Evolutionary conservation across 35 echinoderm and acorn worm species (phyloP).

Genomic region (Stichopus chloronotus): DNA sequence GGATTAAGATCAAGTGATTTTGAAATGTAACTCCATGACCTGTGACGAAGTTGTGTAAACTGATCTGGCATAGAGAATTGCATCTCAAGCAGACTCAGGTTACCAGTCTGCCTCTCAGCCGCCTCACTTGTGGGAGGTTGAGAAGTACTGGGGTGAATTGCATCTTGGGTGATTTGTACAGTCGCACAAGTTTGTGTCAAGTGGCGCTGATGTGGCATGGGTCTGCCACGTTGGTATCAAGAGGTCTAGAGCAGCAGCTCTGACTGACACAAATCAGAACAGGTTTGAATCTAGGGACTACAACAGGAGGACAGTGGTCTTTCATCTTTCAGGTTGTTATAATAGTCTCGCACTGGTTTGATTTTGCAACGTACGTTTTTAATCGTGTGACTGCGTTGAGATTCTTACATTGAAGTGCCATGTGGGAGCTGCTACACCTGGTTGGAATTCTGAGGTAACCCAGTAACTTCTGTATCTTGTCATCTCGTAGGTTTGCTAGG

Average conservation of each 20-base stretch:
- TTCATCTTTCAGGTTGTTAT: neutral
- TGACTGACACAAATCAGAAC: neutral
- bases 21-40: neutral
- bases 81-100: conserved; percentile 16
- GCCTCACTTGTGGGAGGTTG: conserved; percentile 34
- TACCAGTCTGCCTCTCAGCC: neutral
- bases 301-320: neutral
- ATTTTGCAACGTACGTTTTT: neutral
- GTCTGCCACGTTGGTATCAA: neutral
- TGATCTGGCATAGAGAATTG: conserved; percentile 21
- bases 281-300: conserved; percentile 1
- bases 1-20: conserved; percentile 7
- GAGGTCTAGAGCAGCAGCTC: neutral
- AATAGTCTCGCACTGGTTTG: neutral
- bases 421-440: neutral
- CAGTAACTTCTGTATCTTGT: too few relatives aligned
- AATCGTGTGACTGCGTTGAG: neutral
- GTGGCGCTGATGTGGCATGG: neutral
- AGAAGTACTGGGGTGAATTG: conserved; percentile 31
- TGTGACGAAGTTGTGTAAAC: conserved; percentile 22
- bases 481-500: too few relatives aligned
- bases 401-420: neutral
- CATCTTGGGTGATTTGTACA: conserved; percentile 27
- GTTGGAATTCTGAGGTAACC: neutral
- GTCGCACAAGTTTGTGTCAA: conserved; percentile 27